These are phyloP conservation scores for Agapetus fuscipes DNA, from an alignment of 2,888 invertebrate genomes.

Conservation along the genomic window DNA sequence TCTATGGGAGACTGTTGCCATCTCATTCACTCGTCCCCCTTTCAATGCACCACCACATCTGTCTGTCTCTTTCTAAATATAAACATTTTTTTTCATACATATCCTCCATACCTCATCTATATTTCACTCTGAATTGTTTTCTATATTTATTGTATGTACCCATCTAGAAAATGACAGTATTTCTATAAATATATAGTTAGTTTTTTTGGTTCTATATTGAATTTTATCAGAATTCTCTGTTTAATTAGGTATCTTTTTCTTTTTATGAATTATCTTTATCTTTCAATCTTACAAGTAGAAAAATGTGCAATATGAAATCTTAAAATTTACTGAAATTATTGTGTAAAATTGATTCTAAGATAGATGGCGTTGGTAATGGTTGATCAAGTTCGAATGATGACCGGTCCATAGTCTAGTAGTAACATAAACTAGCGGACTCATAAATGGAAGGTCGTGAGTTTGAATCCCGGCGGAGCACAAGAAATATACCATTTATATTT, in stretches of 20 bases:
- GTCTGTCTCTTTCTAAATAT: conserved; percentile 1
- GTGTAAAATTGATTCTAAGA: too few species aligned
- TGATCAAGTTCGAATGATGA: too few species aligned
- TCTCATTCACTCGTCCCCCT: neutral
- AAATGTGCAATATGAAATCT: neutral
- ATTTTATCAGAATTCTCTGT: conserved; percentile 18
- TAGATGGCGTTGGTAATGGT: too few species aligned
- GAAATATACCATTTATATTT: too few species aligned
- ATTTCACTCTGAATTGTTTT: too few species aligned
- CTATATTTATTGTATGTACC: neutral
- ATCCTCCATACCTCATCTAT: too few species aligned
- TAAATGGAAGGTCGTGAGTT: too few species aligned
- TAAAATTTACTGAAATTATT: too few species aligned
- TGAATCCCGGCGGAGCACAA: too few species aligned
- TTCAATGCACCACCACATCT: neutral
- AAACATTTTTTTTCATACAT: neutral
- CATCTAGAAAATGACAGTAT: neutral
- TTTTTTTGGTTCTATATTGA: conserved; percentile 10
- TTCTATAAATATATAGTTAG: conserved; percentile 4
- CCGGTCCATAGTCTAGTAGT: too few species aligned
- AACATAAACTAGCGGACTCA: too few species aligned
- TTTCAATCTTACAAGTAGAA: neutral
- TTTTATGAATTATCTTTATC: conserved; percentile 23
- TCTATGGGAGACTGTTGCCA: neutral
- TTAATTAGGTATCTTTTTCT: conserved; percentile 23